These are phyloP conservation scores for Drosophila bunnanda DNA, from an alignment of 2,888 invertebrate species.

Conservation along the genomic window DNA sequence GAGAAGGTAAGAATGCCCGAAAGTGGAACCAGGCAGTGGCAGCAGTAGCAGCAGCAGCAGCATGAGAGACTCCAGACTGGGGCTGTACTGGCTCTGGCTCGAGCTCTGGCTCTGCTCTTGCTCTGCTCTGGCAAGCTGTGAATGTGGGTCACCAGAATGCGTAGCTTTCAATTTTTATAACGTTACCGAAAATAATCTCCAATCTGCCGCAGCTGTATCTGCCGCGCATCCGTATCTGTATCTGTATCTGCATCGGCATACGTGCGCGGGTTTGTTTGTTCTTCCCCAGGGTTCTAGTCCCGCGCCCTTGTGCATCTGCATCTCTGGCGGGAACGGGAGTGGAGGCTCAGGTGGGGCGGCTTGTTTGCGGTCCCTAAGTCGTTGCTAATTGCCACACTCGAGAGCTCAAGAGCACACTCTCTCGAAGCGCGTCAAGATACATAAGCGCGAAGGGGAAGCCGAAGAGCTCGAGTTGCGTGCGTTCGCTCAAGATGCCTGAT, in stretches of 20 bases:
- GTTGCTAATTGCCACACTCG: constrained; percentile 65
- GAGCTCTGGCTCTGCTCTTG: constrained; percentile 1
- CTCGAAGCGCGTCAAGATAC: constrained; percentile 65
- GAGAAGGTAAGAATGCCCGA: constrained; percentile 17
- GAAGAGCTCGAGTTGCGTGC: constrained; percentile 52
- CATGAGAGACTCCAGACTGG: constrained; percentile 31
- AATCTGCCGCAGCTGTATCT: constrained; percentile 22
- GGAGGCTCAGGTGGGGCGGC: constrained; percentile 17
- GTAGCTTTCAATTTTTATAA: constrained; percentile 78
- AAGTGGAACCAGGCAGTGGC: constrained; percentile 14
- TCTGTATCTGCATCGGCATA: neutral
- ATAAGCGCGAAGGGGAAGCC: constrained; percentile 38
- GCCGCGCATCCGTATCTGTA: neutral
- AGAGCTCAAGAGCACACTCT: constrained; percentile 54
- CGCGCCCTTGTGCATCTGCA: constrained; percentile 10
- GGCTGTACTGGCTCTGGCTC: constrained; percentile 1
- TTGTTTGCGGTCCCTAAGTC: constrained; percentile 34
- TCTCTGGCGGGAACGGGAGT: neutral
- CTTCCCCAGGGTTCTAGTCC: neutral
- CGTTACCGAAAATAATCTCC: constrained; percentile 60
- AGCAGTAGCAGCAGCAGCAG: constrained; percentile 13
- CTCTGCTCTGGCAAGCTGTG: constrained; percentile 22
- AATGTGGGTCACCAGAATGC: constrained; percentile 76
- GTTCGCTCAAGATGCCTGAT: constrained; percentile 17
- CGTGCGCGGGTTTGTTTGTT: constrained; percentile 1